Conservation (phyloP, 1,140 invertebrate species). For the Papilio dardanus region DNA sequence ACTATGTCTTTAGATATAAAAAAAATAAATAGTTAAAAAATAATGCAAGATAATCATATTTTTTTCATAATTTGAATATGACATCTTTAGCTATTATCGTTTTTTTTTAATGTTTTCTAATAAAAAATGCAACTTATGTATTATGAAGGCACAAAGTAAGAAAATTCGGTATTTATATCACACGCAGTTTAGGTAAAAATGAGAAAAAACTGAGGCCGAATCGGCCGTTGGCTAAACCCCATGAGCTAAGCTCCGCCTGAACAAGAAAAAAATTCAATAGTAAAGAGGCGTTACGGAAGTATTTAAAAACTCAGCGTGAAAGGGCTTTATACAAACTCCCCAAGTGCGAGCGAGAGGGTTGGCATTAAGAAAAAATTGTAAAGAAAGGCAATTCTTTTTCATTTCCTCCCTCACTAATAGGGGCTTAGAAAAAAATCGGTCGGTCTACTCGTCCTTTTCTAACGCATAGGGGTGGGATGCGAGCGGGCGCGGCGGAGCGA, state of each 20-base stretch:
- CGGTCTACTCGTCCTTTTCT: conserved; percentile 69
- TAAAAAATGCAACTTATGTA: neutral
- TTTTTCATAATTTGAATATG: neutral
- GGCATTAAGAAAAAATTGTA: conserved; percentile 77
- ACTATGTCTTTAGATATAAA: conserved; percentile 34
- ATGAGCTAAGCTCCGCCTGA: conserved; percentile 78
- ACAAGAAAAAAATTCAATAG: conserved; percentile 76
- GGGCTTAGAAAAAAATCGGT: conserved; percentile 79
- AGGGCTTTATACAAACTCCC: conserved; percentile 50
- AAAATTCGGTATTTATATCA: conserved; percentile 41
- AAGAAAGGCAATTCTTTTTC: conserved; percentile 81
- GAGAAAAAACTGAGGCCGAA: conserved; percentile 58
- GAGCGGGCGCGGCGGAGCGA: conserved; percentile 68
- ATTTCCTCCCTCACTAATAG: conserved; percentile 80
- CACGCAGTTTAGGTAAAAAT: conserved; percentile 65
- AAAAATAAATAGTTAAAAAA: conserved; percentile 36
- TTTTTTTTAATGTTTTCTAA: neutral
- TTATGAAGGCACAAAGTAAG: neutral
- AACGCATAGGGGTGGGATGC: conserved; percentile 63
- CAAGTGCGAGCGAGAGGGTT: conserved; percentile 66
- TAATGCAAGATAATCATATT: neutral
- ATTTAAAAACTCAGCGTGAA: conserved; percentile 64
- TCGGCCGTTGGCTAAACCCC: conserved; percentile 74
- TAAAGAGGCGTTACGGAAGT: conserved; percentile 77
- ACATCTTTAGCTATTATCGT: neutral